A percentile compares a stretch with the other conserved stretches of the same genome.
These are phyloP conservation scores for Lipotes vexillifer DNA, from an alignment of 2,113 vertebrate genomes.

Conservation along the genomic window DNA sequence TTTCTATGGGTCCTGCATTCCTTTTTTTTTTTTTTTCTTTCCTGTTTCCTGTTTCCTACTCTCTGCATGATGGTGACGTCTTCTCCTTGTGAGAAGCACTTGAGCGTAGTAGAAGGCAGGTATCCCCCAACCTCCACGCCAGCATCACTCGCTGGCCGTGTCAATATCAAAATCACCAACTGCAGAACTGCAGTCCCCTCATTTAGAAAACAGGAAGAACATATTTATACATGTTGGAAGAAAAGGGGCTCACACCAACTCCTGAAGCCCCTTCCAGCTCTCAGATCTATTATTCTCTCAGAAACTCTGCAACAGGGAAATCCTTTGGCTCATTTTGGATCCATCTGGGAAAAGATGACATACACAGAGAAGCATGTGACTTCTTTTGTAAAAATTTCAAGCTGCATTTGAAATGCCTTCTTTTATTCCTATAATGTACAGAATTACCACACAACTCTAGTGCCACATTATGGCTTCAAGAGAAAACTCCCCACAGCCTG, in stretches of 20 bases:
- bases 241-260: not conserved
- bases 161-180: not conserved
- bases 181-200: rapidly evolving
- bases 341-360: constrained; percentile 60
- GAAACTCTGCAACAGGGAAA: not conserved
- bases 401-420: constrained; percentile 27
- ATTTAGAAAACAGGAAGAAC: not conserved
- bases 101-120: not conserved
- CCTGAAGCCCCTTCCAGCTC: not conserved
- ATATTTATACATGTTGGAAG: not conserved
- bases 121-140: too few species aligned
- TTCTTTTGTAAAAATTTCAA: not conserved
- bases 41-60: not conserved
- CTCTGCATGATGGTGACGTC: not conserved
- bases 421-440: not conserved
- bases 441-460: not conserved
- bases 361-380: constrained; percentile 42
- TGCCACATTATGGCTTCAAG: not conserved
- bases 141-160: not conserved
- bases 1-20: not conserved
- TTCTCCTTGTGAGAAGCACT: not conserved
- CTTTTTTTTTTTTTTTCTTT: not conserved
- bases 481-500: not conserved
- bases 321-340: not conserved
- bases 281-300: not conserved